Conservation (phyloP, 2,888 invertebrate species). For the Autographa pulchrina region DNA sequence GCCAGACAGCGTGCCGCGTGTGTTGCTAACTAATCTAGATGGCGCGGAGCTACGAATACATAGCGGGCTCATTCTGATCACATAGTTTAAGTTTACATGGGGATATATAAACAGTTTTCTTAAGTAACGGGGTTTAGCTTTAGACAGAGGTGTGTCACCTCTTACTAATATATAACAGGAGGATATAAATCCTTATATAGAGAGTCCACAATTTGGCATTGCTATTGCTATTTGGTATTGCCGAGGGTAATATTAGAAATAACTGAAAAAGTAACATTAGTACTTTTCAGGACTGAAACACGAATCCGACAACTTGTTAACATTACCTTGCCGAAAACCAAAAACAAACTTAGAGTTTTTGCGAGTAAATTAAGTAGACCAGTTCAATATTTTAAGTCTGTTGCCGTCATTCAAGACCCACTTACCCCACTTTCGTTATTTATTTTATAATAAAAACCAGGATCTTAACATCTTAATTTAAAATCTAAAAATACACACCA, state of each 20-base stretch:
- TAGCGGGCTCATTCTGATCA: neutral
- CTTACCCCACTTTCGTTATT: neutral
- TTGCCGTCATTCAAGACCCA: neutral
- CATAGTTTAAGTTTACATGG: neutral
- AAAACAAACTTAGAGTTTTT: neutral
- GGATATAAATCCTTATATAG: too few relatives aligned
- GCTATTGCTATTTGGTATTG: too few relatives aligned
- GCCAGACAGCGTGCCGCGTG: constrained; percentile 86
- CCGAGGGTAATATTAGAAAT: too few relatives aligned
- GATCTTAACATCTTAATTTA: constrained; percentile 1
- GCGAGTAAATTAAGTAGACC: neutral
- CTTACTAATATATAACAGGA: too few relatives aligned
- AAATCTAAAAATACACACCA: neutral
- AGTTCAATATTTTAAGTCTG: neutral
- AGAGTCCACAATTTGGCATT: too few relatives aligned
- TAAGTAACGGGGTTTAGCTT: neutral
- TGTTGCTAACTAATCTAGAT: constrained; percentile 70
- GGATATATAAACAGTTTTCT: neutral
- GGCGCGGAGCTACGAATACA: constrained; percentile 71
- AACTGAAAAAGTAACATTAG: too few relatives aligned
- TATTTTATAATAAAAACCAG: constrained; percentile 1
- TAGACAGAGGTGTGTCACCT: too few relatives aligned
- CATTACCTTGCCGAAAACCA: too few relatives aligned
- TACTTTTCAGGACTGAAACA: too few relatives aligned
- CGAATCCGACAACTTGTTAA: too few relatives aligned